Evolutionary conservation across 2,113 vertebrate species (phyloP).

Genomic region (Hyperopisus bebe): DNA sequence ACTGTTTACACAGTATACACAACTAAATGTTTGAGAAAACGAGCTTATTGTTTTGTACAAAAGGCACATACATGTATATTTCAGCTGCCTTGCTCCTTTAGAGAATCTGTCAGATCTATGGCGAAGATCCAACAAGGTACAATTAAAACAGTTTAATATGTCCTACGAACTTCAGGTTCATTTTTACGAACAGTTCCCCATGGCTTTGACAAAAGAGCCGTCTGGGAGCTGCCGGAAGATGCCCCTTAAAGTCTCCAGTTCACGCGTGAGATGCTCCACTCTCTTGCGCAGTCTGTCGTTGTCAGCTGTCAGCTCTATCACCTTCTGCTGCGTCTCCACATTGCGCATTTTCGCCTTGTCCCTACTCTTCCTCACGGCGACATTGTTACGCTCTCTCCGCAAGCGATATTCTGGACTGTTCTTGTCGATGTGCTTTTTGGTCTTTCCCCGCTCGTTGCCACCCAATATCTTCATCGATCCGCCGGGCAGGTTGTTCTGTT

Average conservation of each 20-base stretch:
- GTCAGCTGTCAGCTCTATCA: conserved; percentile 83
- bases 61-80: conserved; percentile 52
- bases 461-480: conserved; percentile 56
- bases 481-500: conserved; percentile 45
- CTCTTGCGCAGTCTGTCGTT: conserved; percentile 90
- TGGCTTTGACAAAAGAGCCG: conserved; percentile 82
- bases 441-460: conserved; percentile 61
- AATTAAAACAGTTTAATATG: conserved; percentile 37
- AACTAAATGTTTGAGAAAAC: conserved; percentile 25
- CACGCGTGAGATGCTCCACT: conserved; percentile 89
- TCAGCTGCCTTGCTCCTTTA: conserved; percentile 52
- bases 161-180: conserved; percentile 21
- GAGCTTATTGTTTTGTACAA: conserved; percentile 56
- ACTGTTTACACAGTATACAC: conserved; percentile 31
- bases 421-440: conserved; percentile 89
- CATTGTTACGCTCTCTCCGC: conserved; percentile 93
- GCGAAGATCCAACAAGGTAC: conserved; percentile 37
- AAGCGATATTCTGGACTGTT: conserved; percentile 89
- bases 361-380: conserved; percentile 92
- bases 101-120: conserved; percentile 32
- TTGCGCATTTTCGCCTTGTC: conserved; percentile 97
- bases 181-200: conserved; percentile 78
- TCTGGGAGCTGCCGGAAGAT: conserved; percentile 95
- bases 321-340: conserved; percentile 94
- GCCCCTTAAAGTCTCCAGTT: conserved; percentile 89